phyloP scores from a whole-genome alignment of 2,113 vertebrate species.

The Pteruthius melanotis region DNA sequence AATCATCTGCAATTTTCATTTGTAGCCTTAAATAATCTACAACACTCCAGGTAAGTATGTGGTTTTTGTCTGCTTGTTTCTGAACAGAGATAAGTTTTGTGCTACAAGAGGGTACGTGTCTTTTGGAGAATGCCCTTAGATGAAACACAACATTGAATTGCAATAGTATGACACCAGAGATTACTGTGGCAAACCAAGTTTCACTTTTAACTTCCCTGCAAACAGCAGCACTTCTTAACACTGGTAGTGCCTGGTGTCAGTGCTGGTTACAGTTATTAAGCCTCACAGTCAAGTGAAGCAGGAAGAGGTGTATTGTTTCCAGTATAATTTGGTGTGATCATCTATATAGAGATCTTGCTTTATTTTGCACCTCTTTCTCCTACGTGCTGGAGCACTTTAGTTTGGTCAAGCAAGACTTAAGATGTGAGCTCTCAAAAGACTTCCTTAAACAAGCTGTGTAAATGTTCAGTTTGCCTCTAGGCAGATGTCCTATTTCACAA shows the following conservation, averaged over 20 bases:
- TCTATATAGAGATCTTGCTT: not conserved
- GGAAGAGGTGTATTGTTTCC: not conserved
- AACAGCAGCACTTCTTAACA: not conserved
- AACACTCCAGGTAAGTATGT: not conserved
- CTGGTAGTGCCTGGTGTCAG: not conserved
- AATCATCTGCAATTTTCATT: constrained; percentile 14
- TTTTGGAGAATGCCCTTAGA: not conserved
- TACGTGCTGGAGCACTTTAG: not conserved
- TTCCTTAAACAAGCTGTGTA: not conserved
- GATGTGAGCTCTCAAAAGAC: not conserved
- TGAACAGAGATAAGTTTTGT: not conserved
- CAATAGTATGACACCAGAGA: not conserved
- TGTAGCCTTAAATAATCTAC: not conserved
- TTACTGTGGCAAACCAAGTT: not conserved
- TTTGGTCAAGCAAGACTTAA: not conserved
- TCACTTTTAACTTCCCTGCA: not conserved
- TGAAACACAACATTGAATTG: not conserved
- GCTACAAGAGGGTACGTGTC: not conserved
- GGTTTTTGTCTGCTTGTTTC: not conserved
- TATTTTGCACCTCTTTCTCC: not conserved
- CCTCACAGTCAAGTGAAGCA: not conserved
- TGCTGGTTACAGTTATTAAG: not conserved
- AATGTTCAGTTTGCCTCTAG: not conserved
- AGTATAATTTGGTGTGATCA: not conserved
- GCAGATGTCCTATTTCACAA: not conserved